Conservation (phyloP, 2,888 invertebrate genomes). For the Chrysolina americana region DNA sequence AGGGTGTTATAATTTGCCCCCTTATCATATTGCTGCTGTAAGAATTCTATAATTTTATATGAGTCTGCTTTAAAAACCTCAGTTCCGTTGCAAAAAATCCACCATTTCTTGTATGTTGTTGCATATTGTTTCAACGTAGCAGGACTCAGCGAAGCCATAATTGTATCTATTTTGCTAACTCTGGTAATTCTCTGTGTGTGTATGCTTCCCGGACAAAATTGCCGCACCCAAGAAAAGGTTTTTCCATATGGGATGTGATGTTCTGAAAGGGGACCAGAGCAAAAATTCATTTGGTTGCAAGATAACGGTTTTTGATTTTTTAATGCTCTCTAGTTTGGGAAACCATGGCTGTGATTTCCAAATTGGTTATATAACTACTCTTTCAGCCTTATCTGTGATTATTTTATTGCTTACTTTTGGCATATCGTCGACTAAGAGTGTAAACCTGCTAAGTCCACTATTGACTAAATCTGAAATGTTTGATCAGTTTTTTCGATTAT, state of each 20-base stretch:
- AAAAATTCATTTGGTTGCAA: not conserved
- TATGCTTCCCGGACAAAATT: not conserved
- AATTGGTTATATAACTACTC: not conserved
- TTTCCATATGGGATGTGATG: not conserved
- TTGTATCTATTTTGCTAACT: not conserved
- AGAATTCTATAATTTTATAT: too few species aligned
- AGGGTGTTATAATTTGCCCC: not conserved
- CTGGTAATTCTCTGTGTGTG: too few species aligned
- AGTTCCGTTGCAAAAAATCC: too few species aligned
- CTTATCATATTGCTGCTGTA: not conserved
- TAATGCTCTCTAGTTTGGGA: not conserved
- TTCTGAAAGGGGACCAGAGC: not conserved
- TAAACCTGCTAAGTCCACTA: too few species aligned
- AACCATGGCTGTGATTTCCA: slow-evolving; percentile 6
- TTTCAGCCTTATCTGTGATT: not conserved
- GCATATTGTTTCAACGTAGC: not conserved
- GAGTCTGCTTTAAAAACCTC: too few species aligned
- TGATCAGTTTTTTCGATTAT: too few species aligned
- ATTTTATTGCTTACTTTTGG: slow-evolving; percentile 35
- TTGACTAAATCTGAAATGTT: too few species aligned
- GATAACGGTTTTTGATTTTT: not conserved
- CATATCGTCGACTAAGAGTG: too few species aligned
- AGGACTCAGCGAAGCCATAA: not conserved
- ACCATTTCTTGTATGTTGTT: not conserved
- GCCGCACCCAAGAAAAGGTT: not conserved